Percentiles rank a stretch among this genome's conserved stretches.
Evolutionary conservation across 2,888 invertebrate genomes (phyloP).

Genomic region (Chalcis sispes): DNA sequence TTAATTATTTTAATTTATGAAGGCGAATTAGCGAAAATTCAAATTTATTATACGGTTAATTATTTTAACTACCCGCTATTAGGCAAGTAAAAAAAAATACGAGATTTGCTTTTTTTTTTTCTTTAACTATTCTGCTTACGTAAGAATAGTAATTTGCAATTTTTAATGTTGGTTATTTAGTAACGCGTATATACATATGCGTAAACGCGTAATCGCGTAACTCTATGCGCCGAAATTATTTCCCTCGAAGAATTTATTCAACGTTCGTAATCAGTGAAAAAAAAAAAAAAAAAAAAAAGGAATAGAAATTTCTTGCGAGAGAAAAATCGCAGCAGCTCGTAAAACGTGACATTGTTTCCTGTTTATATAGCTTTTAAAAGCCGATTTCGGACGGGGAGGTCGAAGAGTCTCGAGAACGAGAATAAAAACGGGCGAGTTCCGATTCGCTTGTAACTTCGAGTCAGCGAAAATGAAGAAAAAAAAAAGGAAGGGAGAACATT

Average conservation of each 20-base stretch:
- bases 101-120: too few species aligned
- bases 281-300: not conserved
- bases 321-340: conserved; percentile 29
- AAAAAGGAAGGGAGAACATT: conserved; percentile 30
- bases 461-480: conserved; percentile 12
- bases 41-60: too few species aligned
- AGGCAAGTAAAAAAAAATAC: too few species aligned
- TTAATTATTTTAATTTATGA: too few species aligned
- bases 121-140: too few species aligned
- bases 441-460: conserved; percentile 33
- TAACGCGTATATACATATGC: too few species aligned
- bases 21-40: too few species aligned
- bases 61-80: too few species aligned
- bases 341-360: conserved; percentile 43
- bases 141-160: too few species aligned
- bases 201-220: not conserved
- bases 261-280: not conserved
- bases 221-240: not conserved
- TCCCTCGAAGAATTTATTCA: conserved; percentile 5
- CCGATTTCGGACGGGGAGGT: conserved; percentile 35
- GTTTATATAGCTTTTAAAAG: conserved; percentile 43
- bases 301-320: not conserved
- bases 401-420: conserved; percentile 32
- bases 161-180: too few species aligned
- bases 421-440: conserved; percentile 21